phyloP scores from a whole-genome alignment of 2,797 vertebrate genomes.

The Tympanoctomys barrerae region DNA sequence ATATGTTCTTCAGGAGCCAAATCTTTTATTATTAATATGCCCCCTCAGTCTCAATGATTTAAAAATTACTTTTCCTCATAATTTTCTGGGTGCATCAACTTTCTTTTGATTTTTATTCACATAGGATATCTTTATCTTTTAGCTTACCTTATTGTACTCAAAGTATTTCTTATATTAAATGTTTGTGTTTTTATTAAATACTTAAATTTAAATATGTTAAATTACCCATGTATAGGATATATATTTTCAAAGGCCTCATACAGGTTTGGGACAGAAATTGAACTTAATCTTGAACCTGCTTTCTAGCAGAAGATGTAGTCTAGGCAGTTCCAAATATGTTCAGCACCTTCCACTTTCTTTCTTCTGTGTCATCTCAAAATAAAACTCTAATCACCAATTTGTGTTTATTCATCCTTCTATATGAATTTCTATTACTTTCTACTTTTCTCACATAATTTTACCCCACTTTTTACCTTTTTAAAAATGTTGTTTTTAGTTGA shows the following conservation, averaged over 20 bases:
- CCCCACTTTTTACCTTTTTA: not conserved
- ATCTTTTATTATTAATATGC: not conserved
- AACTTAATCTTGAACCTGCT: conserved; percentile 9
- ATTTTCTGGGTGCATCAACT: not conserved
- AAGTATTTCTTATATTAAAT: not conserved
- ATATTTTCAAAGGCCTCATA: conserved; percentile 5
- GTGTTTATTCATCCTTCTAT: conserved; percentile 25
- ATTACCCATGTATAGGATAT: not conserved
- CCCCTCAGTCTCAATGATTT: not conserved
- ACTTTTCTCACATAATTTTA: conserved; percentile 23
- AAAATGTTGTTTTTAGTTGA: not conserved
- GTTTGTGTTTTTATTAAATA: not conserved
- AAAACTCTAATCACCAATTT: not conserved
- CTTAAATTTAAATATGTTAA: not conserved
- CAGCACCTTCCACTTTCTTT: not conserved
- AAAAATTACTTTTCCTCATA: not conserved
- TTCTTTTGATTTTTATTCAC: conserved; percentile 16
- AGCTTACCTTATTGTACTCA: not conserved
- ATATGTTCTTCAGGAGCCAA: not conserved
- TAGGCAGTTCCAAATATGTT: not conserved
- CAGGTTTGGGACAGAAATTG: not conserved
- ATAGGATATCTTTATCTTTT: not conserved
- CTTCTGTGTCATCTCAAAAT: not conserved
- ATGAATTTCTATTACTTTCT: conserved; percentile 7
- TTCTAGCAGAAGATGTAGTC: conserved; percentile 34